Evolutionary conservation across 2,888 invertebrate species (phyloP), one percentile per base, ranked within the genome.

Genomic region (Pinctada fucata): DNA sequence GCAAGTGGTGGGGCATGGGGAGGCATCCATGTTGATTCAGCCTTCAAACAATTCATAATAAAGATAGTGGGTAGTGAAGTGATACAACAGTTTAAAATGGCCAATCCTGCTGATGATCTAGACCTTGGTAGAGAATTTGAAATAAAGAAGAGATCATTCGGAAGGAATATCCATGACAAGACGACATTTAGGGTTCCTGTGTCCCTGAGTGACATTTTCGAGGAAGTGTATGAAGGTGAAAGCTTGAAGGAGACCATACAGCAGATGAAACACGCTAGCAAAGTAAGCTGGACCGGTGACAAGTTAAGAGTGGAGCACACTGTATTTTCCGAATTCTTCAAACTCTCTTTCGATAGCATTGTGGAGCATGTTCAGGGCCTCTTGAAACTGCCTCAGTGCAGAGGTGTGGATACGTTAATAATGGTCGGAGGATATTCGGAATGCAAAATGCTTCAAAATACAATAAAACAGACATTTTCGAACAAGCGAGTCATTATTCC

Each of bases 361-460:
- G 75, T 82, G 2, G 45, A 79, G 6, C 83, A 84, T 66, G 66
- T 84, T 3, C 49, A 78, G 6, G 65, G 67, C 6, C 77, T 85
- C 1, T 79, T 84, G 58, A 45, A 63, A 0, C 71, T 79, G 3
- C 70, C 64, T 45, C 63, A 74, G 5, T 76, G 83, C 63, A 75
- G 51, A 16, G 79, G 79, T 69, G 83, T 85, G 13, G 65, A 75
- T 4, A 82, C 81, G 2, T 75, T 85, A 6, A 69, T 85, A 10
- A 82, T 85, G 84, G 85, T 84, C 8, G 85, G 85, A 2, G 85
- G 85, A 13, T 85, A 84, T 69, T 84, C 84, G n/a, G 85, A 83
- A 52, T 85, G 82, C 8, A 64, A 70, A 45, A 68, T 84, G 16
- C 64, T 85, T 51, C 85, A 84, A 63, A 75, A 79, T 31, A 71